Base-by-base conservation (phyloP, 2,888 invertebrate species). In the Actias luna region DNA sequence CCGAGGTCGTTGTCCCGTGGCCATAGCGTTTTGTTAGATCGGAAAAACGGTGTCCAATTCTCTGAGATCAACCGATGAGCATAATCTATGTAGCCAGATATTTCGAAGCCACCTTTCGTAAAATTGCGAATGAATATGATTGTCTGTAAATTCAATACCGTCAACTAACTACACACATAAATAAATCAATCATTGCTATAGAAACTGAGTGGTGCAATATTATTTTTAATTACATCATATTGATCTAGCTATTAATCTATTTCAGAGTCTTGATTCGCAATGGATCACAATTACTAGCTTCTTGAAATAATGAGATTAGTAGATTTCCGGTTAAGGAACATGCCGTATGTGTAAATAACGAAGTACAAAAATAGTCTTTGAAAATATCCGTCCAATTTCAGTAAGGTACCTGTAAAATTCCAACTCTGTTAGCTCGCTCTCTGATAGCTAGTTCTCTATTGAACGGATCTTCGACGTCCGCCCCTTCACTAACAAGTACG, bases 41-140 rank as follows among this genome's bases (percentile, higher is more conserved):
- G 90, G 80, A 97, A 98, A 78, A 97, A 96, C 1, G 94, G 93
- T n/a, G 87, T 87, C 96, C 97, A 98, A 79, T 97, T 95, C 71
- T 97, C 96, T 0, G 92, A 89, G 60, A 93, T 88, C 14, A 97
- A 88, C 59, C 96, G 92, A 66, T 96, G 94, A 0, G 94, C 94
- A 81, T 95, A 97, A 83, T 98, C 98, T 33, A 98, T 95, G 78
- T 97, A 98, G 1, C 96, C 97, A 0, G 97, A 97, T 64, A 97
- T 94, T 80, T 97, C 97, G 69, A 95, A 95, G 2, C 96, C 96
- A 5, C 94, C 93, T 65, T 92, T 94, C 12, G 95, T 95, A 65
- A 93, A 93, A 77, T 94, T 94, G 10, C 96, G 93, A 5, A 98
- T 82, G 78, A 97, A 98, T 65, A 98, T 95, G 59, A 98, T 97